Percentiles rank a stretch among this genome's conserved stretches.
Conservation (phyloP, 1,140 invertebrate genomes). For the Drosophila prosaltans region DNA sequence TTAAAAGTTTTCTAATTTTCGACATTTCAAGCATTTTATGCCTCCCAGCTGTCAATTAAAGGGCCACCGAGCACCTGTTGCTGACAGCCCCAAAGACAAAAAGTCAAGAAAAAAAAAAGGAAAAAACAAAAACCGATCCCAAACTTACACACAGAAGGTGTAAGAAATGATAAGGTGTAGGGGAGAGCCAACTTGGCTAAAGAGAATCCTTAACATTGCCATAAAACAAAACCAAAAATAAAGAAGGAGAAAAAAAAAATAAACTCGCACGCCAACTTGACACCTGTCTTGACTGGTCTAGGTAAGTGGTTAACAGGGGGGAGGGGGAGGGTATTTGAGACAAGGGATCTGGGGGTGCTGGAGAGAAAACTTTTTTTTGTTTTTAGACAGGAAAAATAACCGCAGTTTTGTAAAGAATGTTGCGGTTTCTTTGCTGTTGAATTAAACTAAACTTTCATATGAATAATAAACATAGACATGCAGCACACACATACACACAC, state of each 20-base stretch:
- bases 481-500: slow-evolving; percentile 15
- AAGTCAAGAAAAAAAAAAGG: neutral
- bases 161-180: slow-evolving; percentile 18
- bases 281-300: slow-evolving; percentile 46
- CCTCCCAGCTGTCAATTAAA: slow-evolving; percentile 79
- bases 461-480: slow-evolving; percentile 62
- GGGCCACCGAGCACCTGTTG: slow-evolving; percentile 72
- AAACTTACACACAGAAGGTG: slow-evolving; percentile 5
- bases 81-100: slow-evolving; percentile 55
- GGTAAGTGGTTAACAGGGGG: neutral
- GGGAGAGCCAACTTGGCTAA: slow-evolving; percentile 7
- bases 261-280: slow-evolving; percentile 69
- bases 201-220: slow-evolving; percentile 26
- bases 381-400: neutral
- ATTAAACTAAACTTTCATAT: slow-evolving; percentile 61
- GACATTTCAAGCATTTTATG: slow-evolving; percentile 79
- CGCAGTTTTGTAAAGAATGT: slow-evolving; percentile 15
- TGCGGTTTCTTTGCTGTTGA: slow-evolving; percentile 18
- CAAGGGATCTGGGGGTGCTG: neutral
- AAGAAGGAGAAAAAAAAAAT: no score
- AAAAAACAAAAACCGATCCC: neutral
- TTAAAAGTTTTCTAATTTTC: slow-evolving; percentile 82
- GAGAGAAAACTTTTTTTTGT: slow-evolving; percentile 29
- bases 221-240: slow-evolving; percentile 9
- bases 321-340: neutral